These are phyloP conservation scores for Lepus townsendii DNA, from an alignment of 2,797 vertebrate genomes.

Conservation along the genomic window DNA sequence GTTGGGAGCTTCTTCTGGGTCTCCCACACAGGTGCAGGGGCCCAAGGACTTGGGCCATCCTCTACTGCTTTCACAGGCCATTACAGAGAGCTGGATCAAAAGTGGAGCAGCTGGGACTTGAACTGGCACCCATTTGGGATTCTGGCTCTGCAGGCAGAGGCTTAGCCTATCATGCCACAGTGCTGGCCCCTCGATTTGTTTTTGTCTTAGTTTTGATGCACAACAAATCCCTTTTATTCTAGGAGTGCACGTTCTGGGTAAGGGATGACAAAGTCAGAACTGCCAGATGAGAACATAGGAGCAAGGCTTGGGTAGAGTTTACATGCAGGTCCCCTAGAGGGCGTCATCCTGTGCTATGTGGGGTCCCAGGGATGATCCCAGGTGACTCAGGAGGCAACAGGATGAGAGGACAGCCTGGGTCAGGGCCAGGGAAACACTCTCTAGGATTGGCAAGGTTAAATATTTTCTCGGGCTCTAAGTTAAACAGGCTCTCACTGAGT, in stretches of 20 bases:
- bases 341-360: fast-evolving
- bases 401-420: background rate
- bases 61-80: no score
- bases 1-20: no score
- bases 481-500: no score
- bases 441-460: background rate
- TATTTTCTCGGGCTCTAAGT: background rate
- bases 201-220: background rate
- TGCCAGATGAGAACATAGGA: background rate
- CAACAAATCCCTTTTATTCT: background rate
- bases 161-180: no score
- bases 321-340: background rate
- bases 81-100: no score
- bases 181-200: no score
- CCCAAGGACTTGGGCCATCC: no score
- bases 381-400: background rate
- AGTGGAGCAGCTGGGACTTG: no score
- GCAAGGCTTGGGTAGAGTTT: background rate
- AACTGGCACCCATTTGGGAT: no score
- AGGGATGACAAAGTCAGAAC: background rate
- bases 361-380: background rate
- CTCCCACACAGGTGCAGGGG: no score
- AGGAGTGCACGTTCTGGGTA: background rate
- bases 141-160: no score
- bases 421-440: background rate